These are phyloP conservation scores for Selene dorsalis DNA, from an alignment of 2,797 vertebrate genomes.

Conservation along the genomic window DNA sequence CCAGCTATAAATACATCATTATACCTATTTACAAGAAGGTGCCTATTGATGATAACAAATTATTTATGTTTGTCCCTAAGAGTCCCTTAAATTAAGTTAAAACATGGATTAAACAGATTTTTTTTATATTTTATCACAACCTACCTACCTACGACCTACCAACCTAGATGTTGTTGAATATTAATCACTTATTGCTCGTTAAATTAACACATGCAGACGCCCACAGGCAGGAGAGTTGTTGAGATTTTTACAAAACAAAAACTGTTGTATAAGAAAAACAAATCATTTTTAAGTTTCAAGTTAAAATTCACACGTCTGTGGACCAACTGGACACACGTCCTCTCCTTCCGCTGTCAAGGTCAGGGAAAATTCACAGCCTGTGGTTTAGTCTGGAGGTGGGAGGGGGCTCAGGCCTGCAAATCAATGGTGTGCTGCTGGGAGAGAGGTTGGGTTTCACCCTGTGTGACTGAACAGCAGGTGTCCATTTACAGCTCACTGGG, in stretches of 20 bases:
- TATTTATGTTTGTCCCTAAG: background rate
- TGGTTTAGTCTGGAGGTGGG: slow-evolving; percentile 32
- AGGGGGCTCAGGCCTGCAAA: slow-evolving; percentile 27
- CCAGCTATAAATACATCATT: background rate
- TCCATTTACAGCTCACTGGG: slow-evolving; percentile 69
- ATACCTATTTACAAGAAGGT: background rate
- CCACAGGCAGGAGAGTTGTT: too few relatives aligned
- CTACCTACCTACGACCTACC: too few relatives aligned
- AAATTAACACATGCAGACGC: too few relatives aligned
- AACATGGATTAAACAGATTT: too few relatives aligned
- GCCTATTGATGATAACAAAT: background rate
- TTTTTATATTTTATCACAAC: too few relatives aligned
- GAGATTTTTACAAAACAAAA: too few relatives aligned
- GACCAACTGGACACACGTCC: background rate
- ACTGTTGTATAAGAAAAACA: background rate
- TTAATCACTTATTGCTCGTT: too few relatives aligned
- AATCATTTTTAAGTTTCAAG: too few relatives aligned
- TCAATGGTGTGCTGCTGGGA: slow-evolving; percentile 32
- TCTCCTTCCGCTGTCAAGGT: slow-evolving; percentile 35
- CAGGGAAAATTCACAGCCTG: slow-evolving; percentile 67
- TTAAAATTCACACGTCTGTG: slow-evolving; percentile 13
- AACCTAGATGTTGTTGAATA: too few relatives aligned
- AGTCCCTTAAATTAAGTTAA: too few relatives aligned
- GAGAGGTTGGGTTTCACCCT: slow-evolving; percentile 62
- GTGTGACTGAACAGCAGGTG: slow-evolving; percentile 57